Evolutionary conservation across 2,888 invertebrate genomes (phyloP).

Genomic region (Catocala nupta): DNA sequence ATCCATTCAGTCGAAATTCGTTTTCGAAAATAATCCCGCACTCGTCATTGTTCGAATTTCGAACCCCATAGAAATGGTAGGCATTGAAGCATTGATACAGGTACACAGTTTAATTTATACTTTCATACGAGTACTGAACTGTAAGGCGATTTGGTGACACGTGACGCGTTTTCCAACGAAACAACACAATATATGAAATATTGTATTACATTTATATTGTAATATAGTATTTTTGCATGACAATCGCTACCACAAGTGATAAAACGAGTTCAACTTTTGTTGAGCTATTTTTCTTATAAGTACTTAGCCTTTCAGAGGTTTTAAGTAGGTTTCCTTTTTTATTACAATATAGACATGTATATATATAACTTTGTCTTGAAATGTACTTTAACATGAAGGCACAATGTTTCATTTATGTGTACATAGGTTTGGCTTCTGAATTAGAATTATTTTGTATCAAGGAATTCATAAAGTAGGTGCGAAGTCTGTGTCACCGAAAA

Average conservation of each 20-base stretch:
- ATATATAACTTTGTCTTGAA: no score
- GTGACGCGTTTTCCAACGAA: constrained; percentile 34
- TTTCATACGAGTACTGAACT: constrained; percentile 36
- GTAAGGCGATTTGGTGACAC: constrained; percentile 40
- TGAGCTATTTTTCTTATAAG: not conserved
- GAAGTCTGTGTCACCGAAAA: no score
- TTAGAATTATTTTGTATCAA: no score
- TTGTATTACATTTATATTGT: constrained; percentile 32
- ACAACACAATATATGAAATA: constrained; percentile 27
- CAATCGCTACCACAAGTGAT: constrained; percentile 29
- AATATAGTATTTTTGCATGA: constrained; percentile 36
- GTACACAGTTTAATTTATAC: constrained; percentile 44
- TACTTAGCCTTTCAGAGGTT: not conserved
- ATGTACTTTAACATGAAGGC: no score
- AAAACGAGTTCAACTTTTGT: constrained; percentile 34
- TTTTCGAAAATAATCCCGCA: constrained; percentile 49
- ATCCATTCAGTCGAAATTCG: constrained; percentile 34
- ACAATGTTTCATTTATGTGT: no score
- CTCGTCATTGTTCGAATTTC: constrained; percentile 42
- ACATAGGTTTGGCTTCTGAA: no score
- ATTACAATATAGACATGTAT: not conserved
- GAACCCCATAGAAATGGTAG: constrained; percentile 36
- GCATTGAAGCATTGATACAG: constrained; percentile 35
- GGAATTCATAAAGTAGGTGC: no score
- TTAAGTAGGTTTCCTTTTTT: no score